Evolutionary conservation across 2,797 vertebrate species (phyloP), one percentile per base, ranked within the genome.

Genomic region (Crypturellus tataupa): DNA sequence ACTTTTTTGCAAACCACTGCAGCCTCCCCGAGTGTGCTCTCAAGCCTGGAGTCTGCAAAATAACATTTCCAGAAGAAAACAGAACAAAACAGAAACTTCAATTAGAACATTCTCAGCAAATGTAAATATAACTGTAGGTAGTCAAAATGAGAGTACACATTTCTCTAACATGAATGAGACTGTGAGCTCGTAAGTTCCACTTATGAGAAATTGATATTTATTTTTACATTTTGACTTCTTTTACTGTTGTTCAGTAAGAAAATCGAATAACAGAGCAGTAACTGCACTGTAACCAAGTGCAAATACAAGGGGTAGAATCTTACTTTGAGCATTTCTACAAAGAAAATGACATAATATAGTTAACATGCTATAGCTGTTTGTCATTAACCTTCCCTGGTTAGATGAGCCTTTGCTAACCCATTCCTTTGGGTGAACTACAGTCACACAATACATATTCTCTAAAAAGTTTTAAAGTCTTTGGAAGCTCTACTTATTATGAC

Each of bases 1-100:
- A 99, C 87, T 90, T 98, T 76, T 98, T 98, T 49, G 98, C 98
- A 96, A 97, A 99, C 99, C 99, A 99, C 53, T 98, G 98, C 70
- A 99, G 85, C 71, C 98, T 98, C 63, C 96, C 68, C 62, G 98
- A 79, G 75, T 97, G 98, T 23, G 99, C 98, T 97, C 99, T 99
- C 87, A 99, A 95, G 56, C 99, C 99, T 8, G 99, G 98, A 35
- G 99, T 99, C 99, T 99, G 93, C 40, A 97, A 97, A 94, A 95
- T 11, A 86, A 87, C 87, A 96, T 89, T 94, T 89, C 23, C 71
- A 89, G 2, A 93, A 10, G 64, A 78, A 71, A 53, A 67, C 12
- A 78, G 58, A 7, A 62, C 7, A 68, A 23, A 51, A 51, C 12
- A 51, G 31, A 94, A 70, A 92, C 29, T 80, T 63, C 14, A 62